These are phyloP conservation scores for Pomacea canaliculata DNA, from an alignment of 2,888 invertebrate genomes.

Conservation along the genomic window DNA sequence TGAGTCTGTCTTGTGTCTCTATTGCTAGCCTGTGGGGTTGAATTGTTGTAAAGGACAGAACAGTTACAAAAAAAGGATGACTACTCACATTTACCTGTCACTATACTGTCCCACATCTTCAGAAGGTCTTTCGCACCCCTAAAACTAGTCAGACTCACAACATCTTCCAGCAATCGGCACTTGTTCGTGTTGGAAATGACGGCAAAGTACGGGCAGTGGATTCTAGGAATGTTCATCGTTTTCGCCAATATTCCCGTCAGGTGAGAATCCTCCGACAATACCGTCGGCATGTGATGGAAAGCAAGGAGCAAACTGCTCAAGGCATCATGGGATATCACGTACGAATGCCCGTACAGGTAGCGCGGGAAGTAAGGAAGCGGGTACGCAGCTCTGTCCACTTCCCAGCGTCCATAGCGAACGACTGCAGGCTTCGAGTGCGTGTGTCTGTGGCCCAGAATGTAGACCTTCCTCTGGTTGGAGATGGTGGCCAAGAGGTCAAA, in stretches of 20 bases:
- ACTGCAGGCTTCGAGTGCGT: neutral
- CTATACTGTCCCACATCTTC: neutral
- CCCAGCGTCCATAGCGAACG: neutral
- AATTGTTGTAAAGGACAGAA: too few relatives aligned
- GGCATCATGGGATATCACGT: slow-evolving; percentile 20
- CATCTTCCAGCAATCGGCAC: neutral
- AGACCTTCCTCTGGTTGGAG: neutral
- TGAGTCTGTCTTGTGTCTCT: too few relatives aligned
- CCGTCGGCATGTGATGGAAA: neutral
- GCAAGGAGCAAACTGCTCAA: neutral
- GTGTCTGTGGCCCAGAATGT: neutral
- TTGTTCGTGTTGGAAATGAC: too few relatives aligned
- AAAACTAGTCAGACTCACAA: neutral
- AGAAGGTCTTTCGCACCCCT: neutral
- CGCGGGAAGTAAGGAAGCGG: neutral
- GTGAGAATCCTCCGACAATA: slow-evolving; percentile 9
- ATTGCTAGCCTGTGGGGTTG: too few relatives aligned
- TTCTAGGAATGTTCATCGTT: neutral
- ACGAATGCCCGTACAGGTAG: slow-evolving; percentile 16
- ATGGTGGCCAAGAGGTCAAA: neutral
- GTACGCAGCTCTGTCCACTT: neutral
- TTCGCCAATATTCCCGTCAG: slow-evolving; percentile 15
- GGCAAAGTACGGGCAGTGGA: slow-evolving; percentile 5
- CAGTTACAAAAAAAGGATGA: neutral
- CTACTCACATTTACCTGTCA: neutral